These are phyloP conservation scores for Leptonema lineaticorne DNA, from an alignment of 1,140 invertebrate species.

Conservation along the genomic window DNA sequence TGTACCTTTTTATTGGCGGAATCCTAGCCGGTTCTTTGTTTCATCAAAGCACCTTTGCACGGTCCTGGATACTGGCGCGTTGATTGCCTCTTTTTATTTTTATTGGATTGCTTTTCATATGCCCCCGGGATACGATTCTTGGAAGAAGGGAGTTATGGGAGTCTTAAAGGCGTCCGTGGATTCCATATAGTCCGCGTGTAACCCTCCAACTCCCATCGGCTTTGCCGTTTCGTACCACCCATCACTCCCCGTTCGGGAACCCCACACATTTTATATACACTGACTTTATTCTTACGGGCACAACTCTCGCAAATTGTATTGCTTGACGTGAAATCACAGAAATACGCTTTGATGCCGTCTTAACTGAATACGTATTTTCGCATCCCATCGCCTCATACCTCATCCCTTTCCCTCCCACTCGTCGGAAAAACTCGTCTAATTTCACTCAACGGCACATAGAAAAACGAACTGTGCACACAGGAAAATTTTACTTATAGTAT, in stretches of 20 bases:
- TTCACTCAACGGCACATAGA: not conserved
- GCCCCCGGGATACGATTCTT: conserved; percentile 31
- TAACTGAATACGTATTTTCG: conserved; percentile 26
- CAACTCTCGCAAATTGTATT: conserved; percentile 42
- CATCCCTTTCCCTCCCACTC: too few relatives aligned
- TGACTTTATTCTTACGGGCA: conserved; percentile 40
- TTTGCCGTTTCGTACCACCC: not conserved
- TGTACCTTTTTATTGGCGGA: conserved; percentile 21
- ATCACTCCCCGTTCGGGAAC: conserved; percentile 24
- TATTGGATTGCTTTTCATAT: conserved; percentile 42
- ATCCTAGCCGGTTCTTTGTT: conserved; percentile 32
- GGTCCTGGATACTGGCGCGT: conserved; percentile 15
- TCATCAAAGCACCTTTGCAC: conserved; percentile 37
- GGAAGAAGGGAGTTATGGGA: conserved; percentile 18
- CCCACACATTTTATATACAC: conserved; percentile 32
- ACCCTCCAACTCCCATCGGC: not conserved
- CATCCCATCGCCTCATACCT: not conserved
- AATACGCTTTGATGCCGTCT: conserved; percentile 39
- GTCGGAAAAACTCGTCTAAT: conserved; percentile 1
- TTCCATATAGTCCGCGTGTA: conserved; percentile 12
- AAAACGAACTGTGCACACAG: too few relatives aligned
- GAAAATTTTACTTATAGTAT: too few relatives aligned
- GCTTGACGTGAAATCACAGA: conserved; percentile 41
- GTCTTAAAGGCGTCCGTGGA: conserved; percentile 9
- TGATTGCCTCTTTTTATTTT: conserved; percentile 42